Conservation (phyloP, 2,797 vertebrate species). For the Paratrypauchen microcephalus region DNA sequence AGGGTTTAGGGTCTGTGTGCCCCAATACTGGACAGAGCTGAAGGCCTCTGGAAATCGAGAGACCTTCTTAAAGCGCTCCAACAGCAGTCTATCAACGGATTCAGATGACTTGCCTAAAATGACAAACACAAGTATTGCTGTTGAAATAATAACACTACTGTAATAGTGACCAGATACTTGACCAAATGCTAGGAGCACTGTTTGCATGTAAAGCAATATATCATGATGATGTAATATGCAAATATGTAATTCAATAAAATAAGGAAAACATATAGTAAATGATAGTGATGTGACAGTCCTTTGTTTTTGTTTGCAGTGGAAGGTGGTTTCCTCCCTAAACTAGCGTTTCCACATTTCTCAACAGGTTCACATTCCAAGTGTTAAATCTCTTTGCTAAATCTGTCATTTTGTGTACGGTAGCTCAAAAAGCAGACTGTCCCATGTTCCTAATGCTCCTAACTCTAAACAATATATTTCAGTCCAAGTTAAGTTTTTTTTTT, state of each 20-base stretch:
- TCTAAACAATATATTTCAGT: background rate
- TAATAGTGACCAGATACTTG: background rate
- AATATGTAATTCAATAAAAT: background rate
- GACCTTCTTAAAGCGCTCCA: constrained; percentile 90
- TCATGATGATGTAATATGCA: background rate
- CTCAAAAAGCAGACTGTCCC: background rate
- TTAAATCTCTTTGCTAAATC: constrained; percentile 20
- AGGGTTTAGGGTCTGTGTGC: constrained; percentile 92
- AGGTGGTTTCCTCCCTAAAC: background rate
- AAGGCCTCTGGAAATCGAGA: constrained; percentile 94
- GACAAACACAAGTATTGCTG: constrained; percentile 12
- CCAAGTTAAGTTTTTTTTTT: background rate
- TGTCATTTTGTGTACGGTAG: constrained; percentile 14
- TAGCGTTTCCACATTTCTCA: constrained; percentile 18
- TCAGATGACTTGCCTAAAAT: constrained; percentile 84
- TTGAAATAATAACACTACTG: background rate
- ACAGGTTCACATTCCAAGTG: constrained; percentile 19
- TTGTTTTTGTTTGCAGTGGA: background rate
- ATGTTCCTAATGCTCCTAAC: too few species aligned
- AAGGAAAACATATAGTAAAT: background rate
- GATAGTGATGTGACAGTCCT: background rate
- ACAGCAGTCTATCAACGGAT: constrained; percentile 88
- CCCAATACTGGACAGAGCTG: constrained; percentile 93
- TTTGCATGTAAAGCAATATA: background rate
- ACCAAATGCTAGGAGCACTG: background rate